Evolutionary conservation across 2,888 invertebrate genomes (phyloP).

Genomic region (Acleris sparsana): DNA sequence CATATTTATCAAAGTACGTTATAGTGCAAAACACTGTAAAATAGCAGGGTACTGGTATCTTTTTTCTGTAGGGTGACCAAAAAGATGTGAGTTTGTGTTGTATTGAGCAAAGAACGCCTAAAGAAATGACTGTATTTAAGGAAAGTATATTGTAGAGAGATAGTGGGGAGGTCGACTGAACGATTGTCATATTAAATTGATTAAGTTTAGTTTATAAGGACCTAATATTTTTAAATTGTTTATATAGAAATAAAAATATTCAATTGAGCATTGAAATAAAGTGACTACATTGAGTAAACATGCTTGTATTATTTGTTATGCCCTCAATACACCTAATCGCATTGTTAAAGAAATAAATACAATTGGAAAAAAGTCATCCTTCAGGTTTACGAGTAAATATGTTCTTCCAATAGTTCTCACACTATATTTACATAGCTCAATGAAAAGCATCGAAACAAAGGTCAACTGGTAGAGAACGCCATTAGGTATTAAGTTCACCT

Average conservation of each 20-base stretch:
- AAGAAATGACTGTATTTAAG: slow-evolving; percentile 40
- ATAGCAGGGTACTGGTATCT: neutral
- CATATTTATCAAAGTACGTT: neutral
- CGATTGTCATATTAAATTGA: slow-evolving; percentile 55
- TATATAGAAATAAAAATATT: slow-evolving; percentile 80
- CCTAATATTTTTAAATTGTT: slow-evolving; percentile 75
- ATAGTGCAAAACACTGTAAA: neutral
- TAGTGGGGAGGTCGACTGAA: slow-evolving; percentile 53
- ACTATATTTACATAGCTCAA: too few relatives aligned
- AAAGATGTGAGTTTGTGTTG: slow-evolving; percentile 16
- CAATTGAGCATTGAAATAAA: slow-evolving; percentile 79
- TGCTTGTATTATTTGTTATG: slow-evolving; percentile 39
- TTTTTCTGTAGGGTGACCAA: slow-evolving; percentile 19
- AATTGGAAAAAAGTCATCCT: too few relatives aligned
- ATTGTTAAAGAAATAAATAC: neutral
- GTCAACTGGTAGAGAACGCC: too few relatives aligned
- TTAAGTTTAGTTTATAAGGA: slow-evolving; percentile 51
- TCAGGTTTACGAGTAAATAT: too few relatives aligned
- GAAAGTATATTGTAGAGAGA: slow-evolving; percentile 41
- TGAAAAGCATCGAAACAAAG: too few relatives aligned
- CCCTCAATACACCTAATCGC: slow-evolving; percentile 24
- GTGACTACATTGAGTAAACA: slow-evolving; percentile 67
- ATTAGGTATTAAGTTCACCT: too few relatives aligned
- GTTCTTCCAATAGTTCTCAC: too few relatives aligned
- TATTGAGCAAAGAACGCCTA: slow-evolving; percentile 30